A percentile compares a stretch with the other conserved stretches of the same genome.
Evolutionary conservation across 2,888 invertebrate species (phyloP).

Genomic region (Polyploca ridens): DNA sequence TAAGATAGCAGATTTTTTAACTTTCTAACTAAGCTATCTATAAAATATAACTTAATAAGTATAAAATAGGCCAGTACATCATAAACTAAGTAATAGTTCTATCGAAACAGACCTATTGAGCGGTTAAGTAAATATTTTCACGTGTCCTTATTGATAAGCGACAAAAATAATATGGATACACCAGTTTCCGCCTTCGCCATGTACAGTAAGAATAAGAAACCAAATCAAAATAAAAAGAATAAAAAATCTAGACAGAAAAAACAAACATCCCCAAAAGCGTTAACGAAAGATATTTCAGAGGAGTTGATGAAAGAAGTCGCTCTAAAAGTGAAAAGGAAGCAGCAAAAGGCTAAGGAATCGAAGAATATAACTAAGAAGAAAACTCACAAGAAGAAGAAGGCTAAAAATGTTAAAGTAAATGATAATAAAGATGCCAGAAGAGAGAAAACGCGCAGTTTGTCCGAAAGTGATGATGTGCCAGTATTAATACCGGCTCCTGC

Average conservation of each 20-base stretch:
- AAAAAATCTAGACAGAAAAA: slow-evolving; percentile 32
- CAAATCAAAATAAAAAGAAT: slow-evolving; percentile 46
- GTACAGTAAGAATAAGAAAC: slow-evolving; percentile 61
- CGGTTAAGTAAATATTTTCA: slow-evolving; percentile 11
- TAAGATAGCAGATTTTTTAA: too few relatives aligned
- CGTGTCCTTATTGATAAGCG: not conserved
- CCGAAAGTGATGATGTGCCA: slow-evolving; percentile 52
- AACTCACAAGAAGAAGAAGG: slow-evolving; percentile 60
- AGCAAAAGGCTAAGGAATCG: slow-evolving; percentile 50
- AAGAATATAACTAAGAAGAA: slow-evolving; percentile 62
- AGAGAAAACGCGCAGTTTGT: slow-evolving; percentile 20
- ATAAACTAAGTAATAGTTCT: not conserved
- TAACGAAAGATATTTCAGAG: slow-evolving; percentile 39
- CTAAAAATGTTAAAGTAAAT: slow-evolving; percentile 32
- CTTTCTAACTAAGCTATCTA: not conserved
- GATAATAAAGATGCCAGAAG: slow-evolving; percentile 21
- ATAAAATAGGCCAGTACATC: not conserved
- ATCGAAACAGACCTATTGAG: not conserved
- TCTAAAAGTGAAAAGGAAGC: slow-evolving; percentile 58
- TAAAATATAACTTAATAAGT: not conserved
- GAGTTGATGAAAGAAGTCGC: slow-evolving; percentile 51
- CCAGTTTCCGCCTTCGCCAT: slow-evolving; percentile 74
- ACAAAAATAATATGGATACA: slow-evolving; percentile 54
- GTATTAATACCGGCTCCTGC: slow-evolving; percentile 37
- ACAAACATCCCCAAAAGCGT: slow-evolving; percentile 26